Evolutionary conservation across 2,797 vertebrate species (phyloP).

Genomic region (Myiotriccus ornatus): DNA sequence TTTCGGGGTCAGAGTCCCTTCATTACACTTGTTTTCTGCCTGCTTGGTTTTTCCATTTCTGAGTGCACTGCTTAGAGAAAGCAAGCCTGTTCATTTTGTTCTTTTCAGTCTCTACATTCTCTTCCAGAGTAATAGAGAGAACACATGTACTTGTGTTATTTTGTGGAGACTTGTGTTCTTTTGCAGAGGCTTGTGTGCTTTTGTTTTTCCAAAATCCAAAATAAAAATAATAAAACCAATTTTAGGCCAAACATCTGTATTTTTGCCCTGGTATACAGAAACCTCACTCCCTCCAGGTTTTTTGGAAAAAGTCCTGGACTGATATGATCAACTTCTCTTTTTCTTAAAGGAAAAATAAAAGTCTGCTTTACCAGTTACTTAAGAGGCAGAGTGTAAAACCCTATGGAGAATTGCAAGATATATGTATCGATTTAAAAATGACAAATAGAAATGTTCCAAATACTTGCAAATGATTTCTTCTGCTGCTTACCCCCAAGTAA

Average conservation of each 20-base stretch:
- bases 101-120: constrained; percentile 31
- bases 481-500: background rate
- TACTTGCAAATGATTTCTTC: background rate
- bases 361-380: background rate
- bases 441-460: background rate
- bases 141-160: constrained; percentile 18
- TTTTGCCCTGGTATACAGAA: constrained; percentile 46
- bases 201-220: constrained; percentile 65
- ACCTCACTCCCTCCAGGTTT: constrained; percentile 44
- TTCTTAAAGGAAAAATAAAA: constrained; percentile 15
- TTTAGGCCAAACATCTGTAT: constrained; percentile 60
- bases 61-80: constrained; percentile 10
- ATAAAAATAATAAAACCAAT: constrained; percentile 58
- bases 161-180: constrained; percentile 11
- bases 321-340: constrained; percentile 40
- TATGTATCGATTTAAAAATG: constrained; percentile 7
- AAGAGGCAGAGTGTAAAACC: background rate
- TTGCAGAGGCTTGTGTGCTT: constrained; percentile 22
- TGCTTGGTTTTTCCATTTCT: constrained; percentile 51
- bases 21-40: constrained; percentile 51
- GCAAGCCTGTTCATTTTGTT: constrained; percentile 21
- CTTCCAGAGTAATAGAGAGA: constrained; percentile 48
- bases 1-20: constrained; percentile 38
- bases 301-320: constrained; percentile 39
- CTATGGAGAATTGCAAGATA: background rate